These are phyloP conservation scores for Micronycteris hirsuta DNA, from an alignment of 2,113 vertebrate genomes.

Conservation along the genomic window DNA sequence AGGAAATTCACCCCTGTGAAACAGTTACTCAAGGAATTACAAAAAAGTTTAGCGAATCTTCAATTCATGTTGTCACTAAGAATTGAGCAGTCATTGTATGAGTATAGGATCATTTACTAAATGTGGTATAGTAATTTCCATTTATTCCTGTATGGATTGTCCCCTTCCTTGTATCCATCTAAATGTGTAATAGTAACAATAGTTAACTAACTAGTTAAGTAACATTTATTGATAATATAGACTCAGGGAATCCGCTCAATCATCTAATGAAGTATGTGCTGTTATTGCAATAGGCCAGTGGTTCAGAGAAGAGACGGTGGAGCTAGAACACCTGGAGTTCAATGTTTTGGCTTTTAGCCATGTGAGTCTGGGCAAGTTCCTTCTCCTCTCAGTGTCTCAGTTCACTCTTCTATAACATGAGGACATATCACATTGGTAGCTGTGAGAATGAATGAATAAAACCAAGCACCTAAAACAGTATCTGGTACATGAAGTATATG, in stretches of 20 bases:
- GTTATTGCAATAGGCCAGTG: not conserved
- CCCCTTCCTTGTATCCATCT: not conserved
- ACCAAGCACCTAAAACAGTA: not conserved
- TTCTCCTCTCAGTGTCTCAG: not conserved
- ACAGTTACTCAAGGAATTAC: not conserved
- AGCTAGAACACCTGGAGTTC: not conserved
- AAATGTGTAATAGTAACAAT: not conserved
- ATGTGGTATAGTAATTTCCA: not conserved
- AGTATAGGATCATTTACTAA: not conserved
- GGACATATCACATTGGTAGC: not conserved
- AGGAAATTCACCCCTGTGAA: not conserved
- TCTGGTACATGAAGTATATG: not conserved
- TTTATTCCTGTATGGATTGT: not conserved
- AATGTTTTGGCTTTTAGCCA: not conserved
- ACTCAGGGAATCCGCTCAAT: not conserved
- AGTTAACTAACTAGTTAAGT: not conserved
- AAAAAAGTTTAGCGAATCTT: not conserved
- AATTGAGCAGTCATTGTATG: not conserved
- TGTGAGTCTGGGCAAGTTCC: not conserved
- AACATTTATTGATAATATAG: not conserved
- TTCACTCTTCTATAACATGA: not conserved
- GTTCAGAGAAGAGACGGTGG: not conserved
- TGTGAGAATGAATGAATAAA: not conserved
- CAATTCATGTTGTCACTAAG: not conserved
- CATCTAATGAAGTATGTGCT: not conserved